These are phyloP conservation scores for Manduca sexta DNA, from an alignment of 1,140 invertebrate species.

Conservation along the genomic window DNA sequence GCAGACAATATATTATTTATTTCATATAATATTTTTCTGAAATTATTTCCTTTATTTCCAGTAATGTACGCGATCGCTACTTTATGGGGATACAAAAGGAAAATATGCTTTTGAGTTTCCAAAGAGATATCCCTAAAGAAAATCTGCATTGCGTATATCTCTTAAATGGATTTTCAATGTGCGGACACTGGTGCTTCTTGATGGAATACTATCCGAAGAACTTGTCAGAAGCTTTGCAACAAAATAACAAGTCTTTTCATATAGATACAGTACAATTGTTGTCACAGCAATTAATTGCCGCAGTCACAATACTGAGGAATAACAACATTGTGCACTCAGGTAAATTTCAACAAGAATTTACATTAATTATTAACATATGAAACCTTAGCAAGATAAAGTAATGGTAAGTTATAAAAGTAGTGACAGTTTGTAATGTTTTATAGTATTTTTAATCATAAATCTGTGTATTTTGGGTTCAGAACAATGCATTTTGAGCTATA, in stretches of 20 bases:
- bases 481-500: too few relatives aligned
- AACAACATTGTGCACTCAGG: constrained; percentile 38
- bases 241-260: constrained; percentile 22
- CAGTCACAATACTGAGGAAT: constrained; percentile 27
- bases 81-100: too few relatives aligned
- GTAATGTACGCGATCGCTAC: too few relatives aligned
- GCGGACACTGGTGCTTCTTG: constrained; percentile 24
- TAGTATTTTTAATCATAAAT: too few relatives aligned
- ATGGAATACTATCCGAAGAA: constrained; percentile 42
- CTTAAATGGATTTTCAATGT: constrained; percentile 5
- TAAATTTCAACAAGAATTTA: constrained; percentile 13
- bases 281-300: constrained; percentile 30
- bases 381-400: too few relatives aligned
- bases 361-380: too few relatives aligned
- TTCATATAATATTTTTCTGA: too few relatives aligned
- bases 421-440: background rate
- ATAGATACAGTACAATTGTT: constrained; percentile 34
- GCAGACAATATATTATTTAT: background rate
- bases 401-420: too few relatives aligned
- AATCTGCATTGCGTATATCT: constrained; percentile 18
- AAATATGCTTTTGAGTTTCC: too few relatives aligned
- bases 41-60: too few relatives aligned
- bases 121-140: too few relatives aligned
- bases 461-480: too few relatives aligned
- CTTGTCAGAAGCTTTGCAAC: constrained; percentile 19